A percentile compares a stretch with the other conserved stretches of the same genome.
Evolutionary conservation across 92 coral and sea anemone species (phyloP).

Genomic region (Phenganax stokvisi): DNA sequence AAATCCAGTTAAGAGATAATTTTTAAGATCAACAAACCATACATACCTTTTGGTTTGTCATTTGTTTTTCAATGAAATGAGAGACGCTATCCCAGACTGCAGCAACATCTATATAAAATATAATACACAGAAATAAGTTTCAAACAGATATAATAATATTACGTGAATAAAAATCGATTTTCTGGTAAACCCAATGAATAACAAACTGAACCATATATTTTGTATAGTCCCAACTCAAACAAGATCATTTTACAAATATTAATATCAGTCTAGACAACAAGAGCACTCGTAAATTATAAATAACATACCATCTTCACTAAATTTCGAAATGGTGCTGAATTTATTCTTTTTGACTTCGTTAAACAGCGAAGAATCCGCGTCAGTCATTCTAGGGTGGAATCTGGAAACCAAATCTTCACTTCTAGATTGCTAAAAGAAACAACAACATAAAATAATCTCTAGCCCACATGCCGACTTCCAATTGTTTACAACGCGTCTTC

Average conservation of each 20-base stretch:
- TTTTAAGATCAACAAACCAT: background rate
- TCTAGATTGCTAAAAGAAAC: background rate
- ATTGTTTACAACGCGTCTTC: slow-evolving; percentile 19
- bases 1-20: background rate
- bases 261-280: slow-evolving; percentile 5
- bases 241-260: no score
- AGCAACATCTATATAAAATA: slow-evolving; percentile 66
- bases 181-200: background rate
- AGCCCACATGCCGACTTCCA: slow-evolving; percentile 3
- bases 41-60: slow-evolving; percentile 79
- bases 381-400: slow-evolving; percentile 53
- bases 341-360: slow-evolving; percentile 85
- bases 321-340: slow-evolving; percentile 88
- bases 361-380: slow-evolving; percentile 76
- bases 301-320: slow-evolving; percentile 78
- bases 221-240: no score
- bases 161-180: background rate
- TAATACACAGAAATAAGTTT: background rate
- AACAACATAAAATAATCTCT: background rate
- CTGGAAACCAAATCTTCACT: background rate
- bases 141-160: background rate
- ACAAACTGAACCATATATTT: no score
- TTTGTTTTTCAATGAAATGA: slow-evolving; percentile 73
- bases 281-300: background rate
- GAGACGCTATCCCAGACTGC: slow-evolving; percentile 92